Evolutionary conservation across 2,797 vertebrate genomes (phyloP), one percentile per base, ranked within the genome.

Genomic region (Gambelia wislizenii): DNA sequence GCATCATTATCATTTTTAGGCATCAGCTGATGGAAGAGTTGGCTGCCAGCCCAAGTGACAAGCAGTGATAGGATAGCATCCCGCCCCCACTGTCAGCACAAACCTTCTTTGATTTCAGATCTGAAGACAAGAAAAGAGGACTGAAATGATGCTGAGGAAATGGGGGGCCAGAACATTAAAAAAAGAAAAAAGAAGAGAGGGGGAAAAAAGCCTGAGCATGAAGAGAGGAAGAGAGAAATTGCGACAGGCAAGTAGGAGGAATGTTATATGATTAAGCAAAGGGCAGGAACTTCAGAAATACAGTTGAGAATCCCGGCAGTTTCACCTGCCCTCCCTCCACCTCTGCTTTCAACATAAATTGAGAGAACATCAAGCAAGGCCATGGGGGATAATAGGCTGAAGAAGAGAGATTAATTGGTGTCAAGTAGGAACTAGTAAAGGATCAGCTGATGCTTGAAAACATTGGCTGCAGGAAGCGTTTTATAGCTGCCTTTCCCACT

Each of bases 401-500:
- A 92, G 90, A 95, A 78, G 61, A 95, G 90, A 97, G 96, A 97
- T 97, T 98, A 98, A 98, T 97, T 98, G 96, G 95, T 98, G 96
- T 98, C 97, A 97, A 97, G 96, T 95, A 96, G 95, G 91, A 96
- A 96, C 94, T 93, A 83, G 96, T 95, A 95, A 96, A 97, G 94
- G 83, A 96, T 96, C 97, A 97, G 96, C 97, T 97, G 97, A 96
- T 96, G 91, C 93, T 96, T 90, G 93, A 96, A 97, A 95, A 95
- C 96, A 97, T 96, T 97, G 95, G 89, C 93, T 97, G 95, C 97
- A 97, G 97, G 97, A 98, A 98, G 95, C 87, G 96, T 97, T 98
- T 98, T 97, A 97, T 95, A 97, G 95, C 95, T 96, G 96, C 95
- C 96, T 96, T 97, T 97, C 93, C 91, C 69, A 90, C 77, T 94